Evolutionary conservation across 2,888 invertebrate species (phyloP), one percentile per base, ranked within the genome.

Genomic region (Camptogramma bilineatum): DNA sequence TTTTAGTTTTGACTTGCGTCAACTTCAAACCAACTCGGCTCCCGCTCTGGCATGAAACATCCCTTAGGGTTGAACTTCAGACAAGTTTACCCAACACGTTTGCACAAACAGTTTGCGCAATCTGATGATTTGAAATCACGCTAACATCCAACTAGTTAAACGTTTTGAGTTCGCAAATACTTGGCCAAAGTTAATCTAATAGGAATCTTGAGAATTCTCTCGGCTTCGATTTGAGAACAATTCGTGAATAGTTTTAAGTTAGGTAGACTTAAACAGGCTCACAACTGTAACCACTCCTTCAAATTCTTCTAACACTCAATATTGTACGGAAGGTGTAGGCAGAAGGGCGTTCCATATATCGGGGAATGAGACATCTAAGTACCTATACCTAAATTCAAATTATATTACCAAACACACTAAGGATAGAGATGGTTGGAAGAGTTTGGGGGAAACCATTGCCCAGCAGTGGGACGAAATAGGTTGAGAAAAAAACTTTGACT

Each of bases 151-250:
- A 57, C 52, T 66, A 66, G 66, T 69, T 62, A 62, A 64, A 51
- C 54, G 54, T 47, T 61, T 54, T 31, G 48, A 63, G 59, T 70
- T 64, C 2, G 44, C 57, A 54, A 68, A 68, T 71, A 71, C 68
- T 71, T 69, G 18, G 28, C 10, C 24, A 21, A 64, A 71, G 60
- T 69, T 66, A 63, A 68, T 71, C 62, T 39, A 46, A 19, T 28
- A 31, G 68, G 64, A 68, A 53, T 50, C 31, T 44, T 17, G 34
- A 16, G 42, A 31, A 59, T 61, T 51, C 65, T 39, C 52, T n/a
- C 47, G 52, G 31, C 21, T 48, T 48, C 48, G 48, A 56, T 52
- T 50, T 39, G 48, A 16, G 34, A 48, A 28, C 28, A 28, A 13
- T 39, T 39, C 13, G 34, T 13, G 34, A 39, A 39, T 39, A 39